Evolutionary conservation across 2,797 vertebrate species (phyloP).

Genomic region (Falco peregrinus): DNA sequence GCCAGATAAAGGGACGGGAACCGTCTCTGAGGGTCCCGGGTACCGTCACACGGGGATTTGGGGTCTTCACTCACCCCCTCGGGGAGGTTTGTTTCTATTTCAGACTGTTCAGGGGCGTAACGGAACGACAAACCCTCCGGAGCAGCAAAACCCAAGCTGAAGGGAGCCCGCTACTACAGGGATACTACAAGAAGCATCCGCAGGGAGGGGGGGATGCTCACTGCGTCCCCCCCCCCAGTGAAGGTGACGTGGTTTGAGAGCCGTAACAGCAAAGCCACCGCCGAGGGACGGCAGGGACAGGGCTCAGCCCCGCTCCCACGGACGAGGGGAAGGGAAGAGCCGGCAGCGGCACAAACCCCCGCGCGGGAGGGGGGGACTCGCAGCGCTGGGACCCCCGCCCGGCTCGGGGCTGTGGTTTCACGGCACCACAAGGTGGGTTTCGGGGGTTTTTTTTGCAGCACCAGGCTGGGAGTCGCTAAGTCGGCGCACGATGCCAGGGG

Average conservation of each 20-base stretch:
- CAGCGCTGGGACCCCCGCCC: background rate
- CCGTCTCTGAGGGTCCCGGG: background rate
- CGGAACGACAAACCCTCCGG: background rate
- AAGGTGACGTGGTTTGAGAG: background rate
- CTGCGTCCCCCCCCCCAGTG: background rate
- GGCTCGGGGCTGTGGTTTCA: background rate
- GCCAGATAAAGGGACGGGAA: background rate
- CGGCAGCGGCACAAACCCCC: background rate
- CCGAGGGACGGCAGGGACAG: too few relatives aligned
- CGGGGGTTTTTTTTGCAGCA: background rate
- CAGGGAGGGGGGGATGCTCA: background rate
- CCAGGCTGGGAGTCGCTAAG: background rate
- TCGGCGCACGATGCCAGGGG: fast-evolving
- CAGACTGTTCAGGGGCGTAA: background rate
- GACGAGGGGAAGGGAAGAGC: background rate
- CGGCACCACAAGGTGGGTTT: background rate
- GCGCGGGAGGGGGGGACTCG: background rate
- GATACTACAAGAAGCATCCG: background rate
- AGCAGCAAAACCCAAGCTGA: background rate
- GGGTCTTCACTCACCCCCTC: too few relatives aligned
- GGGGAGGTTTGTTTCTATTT: fast-evolving
- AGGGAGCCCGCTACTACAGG: too few relatives aligned
- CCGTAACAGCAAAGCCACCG: background rate
- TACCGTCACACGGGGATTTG: background rate
- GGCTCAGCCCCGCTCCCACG: background rate